Base-by-base conservation (phyloP, 35 echinoderm and acorn worm species). In the Apostichopus parvimensis region DNA sequence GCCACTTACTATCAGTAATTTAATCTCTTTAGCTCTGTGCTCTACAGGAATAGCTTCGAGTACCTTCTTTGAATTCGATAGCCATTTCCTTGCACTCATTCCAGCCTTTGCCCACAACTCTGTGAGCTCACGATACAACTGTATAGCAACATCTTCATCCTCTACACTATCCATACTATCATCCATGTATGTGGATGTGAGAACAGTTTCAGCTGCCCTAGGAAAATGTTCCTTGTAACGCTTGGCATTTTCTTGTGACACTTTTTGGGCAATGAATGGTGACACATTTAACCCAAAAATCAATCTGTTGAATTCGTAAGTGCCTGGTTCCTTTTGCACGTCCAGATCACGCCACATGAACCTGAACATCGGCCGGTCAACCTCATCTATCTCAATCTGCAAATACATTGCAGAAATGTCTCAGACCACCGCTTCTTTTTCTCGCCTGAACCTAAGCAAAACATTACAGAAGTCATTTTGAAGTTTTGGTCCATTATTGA, bases 21-120 rank as follows among this genome's bases (percentile, higher is more conserved):
- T 76, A 25, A 81, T 26, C 25, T 57, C 79, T 89, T 79, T 90
- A 79, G 86, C 59, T 81, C 92, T 90, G 1, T 90, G 75, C 28
- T 93, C 87, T 56, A 56, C 25, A 20, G 92, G 92, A 9, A 90
- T 93, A 8, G 10, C 53, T 66, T 89, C 92, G 11, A 82, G 56
- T 17, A 93, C 92, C 6, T 56, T 77, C 66, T 80, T 83, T 68
- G 86, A 93, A 64, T 88, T 93, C 59, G 92, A 89, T 28, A 88
- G 12, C 92, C 92, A 93, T 14, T 87, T 80, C 8, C 78, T 80
- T 2, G 85, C 62, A 12, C 54, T 64, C 92, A 93, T 93, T 1
- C 86, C 86, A 5, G 85, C 92, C 59, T 89, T 18, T 28, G 11
- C 61, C 84, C 85, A 93, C 6, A 93, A 25, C 58, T 68, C 25